Evolutionary conservation across 2,113 vertebrate species (phyloP).

Genomic region (Bungarus multicinctus): DNA sequence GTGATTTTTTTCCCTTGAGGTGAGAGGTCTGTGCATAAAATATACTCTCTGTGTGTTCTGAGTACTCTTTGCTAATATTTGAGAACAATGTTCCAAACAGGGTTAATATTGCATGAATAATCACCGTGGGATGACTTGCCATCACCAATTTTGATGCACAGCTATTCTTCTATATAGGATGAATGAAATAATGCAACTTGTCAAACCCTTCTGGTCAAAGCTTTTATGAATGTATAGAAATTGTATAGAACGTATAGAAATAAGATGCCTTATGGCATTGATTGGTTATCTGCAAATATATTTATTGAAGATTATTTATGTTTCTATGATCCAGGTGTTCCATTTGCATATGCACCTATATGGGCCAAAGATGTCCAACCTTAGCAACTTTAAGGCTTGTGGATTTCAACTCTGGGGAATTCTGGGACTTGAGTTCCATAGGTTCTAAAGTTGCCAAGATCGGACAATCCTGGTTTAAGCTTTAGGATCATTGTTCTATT

Average conservation of each 20-base stretch:
- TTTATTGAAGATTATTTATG: not conserved
- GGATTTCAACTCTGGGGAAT: too few relatives aligned
- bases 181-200: not conserved
- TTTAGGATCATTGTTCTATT: not conserved
- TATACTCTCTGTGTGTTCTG: not conserved
- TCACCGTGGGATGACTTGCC: not conserved
- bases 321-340: not conserved
- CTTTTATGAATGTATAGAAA: not conserved
- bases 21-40: not conserved
- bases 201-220: not conserved
- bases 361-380: too few relatives aligned
- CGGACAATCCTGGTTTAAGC: not conserved
- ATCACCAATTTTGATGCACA: not conserved
- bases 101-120: not conserved
- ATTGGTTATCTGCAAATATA: not conserved
- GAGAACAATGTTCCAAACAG: not conserved
- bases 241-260: not conserved
- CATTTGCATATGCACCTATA: not conserved
- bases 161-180: too few relatives aligned
- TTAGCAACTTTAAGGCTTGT: too few relatives aligned
- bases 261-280: not conserved
- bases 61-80: not conserved
- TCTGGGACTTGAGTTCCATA: too few relatives aligned
- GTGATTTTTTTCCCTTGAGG: too few relatives aligned
- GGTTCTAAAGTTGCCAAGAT: too few relatives aligned